Percentiles rank a stretch among this genome's conserved stretches.
phyloP scores from a whole-genome alignment of 2,797 vertebrate genomes.

The Melanotaenia maccullochi region DNA sequence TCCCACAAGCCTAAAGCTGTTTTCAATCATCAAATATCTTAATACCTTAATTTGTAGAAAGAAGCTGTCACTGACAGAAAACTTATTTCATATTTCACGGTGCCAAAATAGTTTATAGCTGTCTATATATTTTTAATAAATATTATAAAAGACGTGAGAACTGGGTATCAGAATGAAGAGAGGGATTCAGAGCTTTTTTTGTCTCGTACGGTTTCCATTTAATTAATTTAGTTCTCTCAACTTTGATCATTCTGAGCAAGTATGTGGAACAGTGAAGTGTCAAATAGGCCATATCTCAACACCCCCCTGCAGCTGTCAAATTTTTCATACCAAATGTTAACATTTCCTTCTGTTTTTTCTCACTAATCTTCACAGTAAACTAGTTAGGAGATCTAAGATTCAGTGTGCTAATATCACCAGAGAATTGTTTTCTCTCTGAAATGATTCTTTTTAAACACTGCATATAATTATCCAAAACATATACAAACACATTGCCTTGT shows the following conservation, averaged over 20 bases:
- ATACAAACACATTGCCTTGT: not conserved
- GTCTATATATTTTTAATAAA: not conserved
- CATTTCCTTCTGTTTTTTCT: constrained; percentile 40
- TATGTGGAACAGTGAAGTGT: constrained; percentile 65
- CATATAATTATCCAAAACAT: not conserved
- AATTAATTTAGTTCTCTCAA: constrained; percentile 38
- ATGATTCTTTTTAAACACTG: not conserved
- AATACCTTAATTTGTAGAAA: not conserved
- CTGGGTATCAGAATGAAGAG: constrained; percentile 13
- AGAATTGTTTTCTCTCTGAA: not conserved
- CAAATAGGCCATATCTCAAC: constrained; percentile 71
- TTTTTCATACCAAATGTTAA: constrained; percentile 69
- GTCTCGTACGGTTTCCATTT: constrained; percentile 24
- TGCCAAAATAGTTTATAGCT: not conserved
- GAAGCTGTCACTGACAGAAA: not conserved
- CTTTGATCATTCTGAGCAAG: constrained; percentile 45
- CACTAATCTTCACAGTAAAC: constrained; percentile 31
- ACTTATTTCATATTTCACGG: not conserved
- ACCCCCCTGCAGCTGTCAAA: constrained; percentile 57
- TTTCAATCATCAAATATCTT: not conserved
- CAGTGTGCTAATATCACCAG: not conserved
- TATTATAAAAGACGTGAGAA: not conserved
- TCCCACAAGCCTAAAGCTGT: not conserved
- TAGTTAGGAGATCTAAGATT: constrained; percentile 14
- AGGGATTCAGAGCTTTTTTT: constrained; percentile 14